phyloP scores from a whole-genome alignment of 1,140 invertebrate species.

The Solen grandis region DNA sequence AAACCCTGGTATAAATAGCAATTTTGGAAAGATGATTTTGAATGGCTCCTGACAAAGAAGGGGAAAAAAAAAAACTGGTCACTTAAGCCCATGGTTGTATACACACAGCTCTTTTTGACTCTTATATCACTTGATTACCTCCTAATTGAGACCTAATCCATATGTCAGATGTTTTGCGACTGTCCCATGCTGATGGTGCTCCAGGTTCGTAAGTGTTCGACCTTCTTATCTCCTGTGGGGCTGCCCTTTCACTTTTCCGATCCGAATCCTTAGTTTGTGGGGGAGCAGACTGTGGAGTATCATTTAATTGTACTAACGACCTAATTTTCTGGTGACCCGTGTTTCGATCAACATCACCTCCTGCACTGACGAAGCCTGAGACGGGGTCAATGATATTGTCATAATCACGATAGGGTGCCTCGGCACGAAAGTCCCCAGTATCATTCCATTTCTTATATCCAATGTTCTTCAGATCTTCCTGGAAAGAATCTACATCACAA shows the following conservation, averaged over 20 bases:
- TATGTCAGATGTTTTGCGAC: constrained; percentile 72
- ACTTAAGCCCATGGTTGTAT: too few species aligned
- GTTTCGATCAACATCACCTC: constrained; percentile 76
- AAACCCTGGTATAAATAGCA: too few species aligned
- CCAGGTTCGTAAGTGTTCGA: constrained; percentile 71
- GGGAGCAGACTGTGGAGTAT: constrained; percentile 70
- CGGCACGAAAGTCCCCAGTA: constrained; percentile 69
- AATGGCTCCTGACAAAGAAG: too few species aligned
- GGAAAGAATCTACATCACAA: constrained; percentile 73
- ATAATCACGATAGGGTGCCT: constrained; percentile 73
- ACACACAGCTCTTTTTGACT: too few species aligned
- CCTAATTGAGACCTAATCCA: constrained; percentile 75
- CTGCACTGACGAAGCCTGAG: constrained; percentile 78
- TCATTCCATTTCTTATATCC: constrained; percentile 75
- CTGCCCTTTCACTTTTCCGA: constrained; percentile 62
- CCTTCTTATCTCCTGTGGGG: constrained; percentile 71
- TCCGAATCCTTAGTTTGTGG: constrained; percentile 68
- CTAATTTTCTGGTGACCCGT: constrained; percentile 73
- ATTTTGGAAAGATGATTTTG: too few species aligned
- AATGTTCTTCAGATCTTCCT: constrained; percentile 61
- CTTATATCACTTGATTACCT: too few species aligned
- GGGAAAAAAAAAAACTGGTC: too few species aligned
- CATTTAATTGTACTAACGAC: constrained; percentile 73
- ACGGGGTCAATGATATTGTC: constrained; percentile 78
- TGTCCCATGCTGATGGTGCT: constrained; percentile 76